A percentile compares a stretch with the other conserved stretches of the same genome.
Evolutionary conservation across 2,113 vertebrate genomes (phyloP).

Genomic region (Zosterops borbonicus): DNA sequence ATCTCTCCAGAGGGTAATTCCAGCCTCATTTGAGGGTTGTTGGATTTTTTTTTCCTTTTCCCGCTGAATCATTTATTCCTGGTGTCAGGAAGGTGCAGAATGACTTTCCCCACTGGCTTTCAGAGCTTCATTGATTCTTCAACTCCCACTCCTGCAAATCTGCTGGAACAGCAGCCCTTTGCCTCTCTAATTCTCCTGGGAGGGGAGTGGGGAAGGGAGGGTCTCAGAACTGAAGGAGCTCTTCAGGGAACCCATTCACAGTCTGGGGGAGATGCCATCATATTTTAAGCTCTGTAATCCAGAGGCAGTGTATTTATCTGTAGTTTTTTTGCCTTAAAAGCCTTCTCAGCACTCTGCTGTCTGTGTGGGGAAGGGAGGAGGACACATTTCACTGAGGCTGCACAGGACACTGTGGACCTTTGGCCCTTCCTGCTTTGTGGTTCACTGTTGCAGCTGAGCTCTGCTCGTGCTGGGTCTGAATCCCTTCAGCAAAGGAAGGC

Average conservation of each 20-base stretch:
- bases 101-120: slow-evolving; percentile 58
- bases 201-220: neutral
- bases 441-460: neutral
- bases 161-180: slow-evolving; percentile 64
- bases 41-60: slow-evolving; percentile 42
- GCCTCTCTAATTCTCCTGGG: neutral
- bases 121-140: slow-evolving; percentile 70
- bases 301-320: neutral
- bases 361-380: neutral
- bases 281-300: neutral
- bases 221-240: neutral
- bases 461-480: neutral
- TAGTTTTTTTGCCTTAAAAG: neutral
- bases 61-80: slow-evolving; percentile 71
- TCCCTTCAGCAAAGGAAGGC: neutral
- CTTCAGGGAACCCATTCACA: neutral
- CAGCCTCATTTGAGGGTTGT: slow-evolving; percentile 56
- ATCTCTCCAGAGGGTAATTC: slow-evolving; percentile 70
- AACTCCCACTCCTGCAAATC: slow-evolving; percentile 56
- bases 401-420: neutral
- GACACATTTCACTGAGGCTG: neutral
- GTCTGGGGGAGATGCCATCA: neutral
- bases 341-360: neutral
- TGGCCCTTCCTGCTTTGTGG: slow-evolving; percentile 5
- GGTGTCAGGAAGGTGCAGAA: slow-evolving; percentile 72